Conservation (phyloP, 2,113 vertebrate genomes). For the Riparia riparia region DNA sequence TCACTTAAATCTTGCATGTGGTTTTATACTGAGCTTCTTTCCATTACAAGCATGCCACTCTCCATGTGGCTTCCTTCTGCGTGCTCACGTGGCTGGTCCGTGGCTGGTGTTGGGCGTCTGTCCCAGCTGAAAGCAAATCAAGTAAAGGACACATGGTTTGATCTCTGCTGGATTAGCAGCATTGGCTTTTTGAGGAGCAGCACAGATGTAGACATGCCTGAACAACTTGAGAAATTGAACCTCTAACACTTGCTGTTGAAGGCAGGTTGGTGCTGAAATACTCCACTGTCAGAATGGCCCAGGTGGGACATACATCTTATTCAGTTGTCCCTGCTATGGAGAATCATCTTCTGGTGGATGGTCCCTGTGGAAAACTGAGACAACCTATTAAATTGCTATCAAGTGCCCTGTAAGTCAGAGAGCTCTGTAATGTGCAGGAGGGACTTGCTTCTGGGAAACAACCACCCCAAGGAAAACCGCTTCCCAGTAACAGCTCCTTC, state of each 20-base stretch:
- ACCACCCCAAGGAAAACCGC: neutral
- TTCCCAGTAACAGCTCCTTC: neutral
- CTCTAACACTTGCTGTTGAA: neutral
- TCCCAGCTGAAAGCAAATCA: neutral
- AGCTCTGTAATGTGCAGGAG: neutral
- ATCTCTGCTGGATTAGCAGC: neutral
- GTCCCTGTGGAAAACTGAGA: neutral
- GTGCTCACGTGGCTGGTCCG: fast-evolving
- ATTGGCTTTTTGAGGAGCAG: neutral
- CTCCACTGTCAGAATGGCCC: neutral
- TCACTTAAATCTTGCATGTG: neutral
- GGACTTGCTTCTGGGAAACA: neutral
- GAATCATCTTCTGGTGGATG: neutral
- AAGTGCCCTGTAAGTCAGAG: neutral
- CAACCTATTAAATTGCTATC: neutral
- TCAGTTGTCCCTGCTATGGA: neutral
- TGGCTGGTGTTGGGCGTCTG: neutral
- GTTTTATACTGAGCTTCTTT: neutral
- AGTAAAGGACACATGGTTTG: neutral
- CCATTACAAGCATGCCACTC: neutral
- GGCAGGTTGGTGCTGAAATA: neutral
- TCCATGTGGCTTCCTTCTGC: neutral
- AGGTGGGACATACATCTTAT: fast-evolving
- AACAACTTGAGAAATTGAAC: neutral
- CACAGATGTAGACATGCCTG: neutral